Conservation (phyloP, 2,888 invertebrate genomes). For the Corbicula japonica region DNA sequence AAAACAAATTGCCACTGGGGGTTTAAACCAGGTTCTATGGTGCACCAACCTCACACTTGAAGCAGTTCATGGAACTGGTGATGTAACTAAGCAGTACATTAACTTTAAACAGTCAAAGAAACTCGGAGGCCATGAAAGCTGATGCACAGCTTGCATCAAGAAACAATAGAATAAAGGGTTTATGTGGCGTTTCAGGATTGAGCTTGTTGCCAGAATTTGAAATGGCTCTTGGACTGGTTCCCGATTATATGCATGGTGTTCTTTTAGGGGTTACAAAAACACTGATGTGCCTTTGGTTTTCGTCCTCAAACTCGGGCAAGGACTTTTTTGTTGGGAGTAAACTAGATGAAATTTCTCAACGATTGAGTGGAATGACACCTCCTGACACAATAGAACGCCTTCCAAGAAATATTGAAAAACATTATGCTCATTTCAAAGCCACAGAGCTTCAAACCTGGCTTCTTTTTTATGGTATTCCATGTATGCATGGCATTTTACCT, state of each 20-base stretch:
- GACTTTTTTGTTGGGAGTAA: slow-evolving; percentile 26
- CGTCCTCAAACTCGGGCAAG: slow-evolving; percentile 1
- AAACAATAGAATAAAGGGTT: slow-evolving; percentile 14
- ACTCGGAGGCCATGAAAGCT: slow-evolving; percentile 9
- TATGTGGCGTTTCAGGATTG: slow-evolving; percentile 8
- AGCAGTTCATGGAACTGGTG: too few relatives aligned
- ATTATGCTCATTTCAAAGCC: slow-evolving; percentile 43
- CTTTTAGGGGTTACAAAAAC: slow-evolving; percentile 22
- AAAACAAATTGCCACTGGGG: too few relatives aligned
- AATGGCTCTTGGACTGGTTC: slow-evolving; percentile 20
- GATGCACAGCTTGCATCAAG: slow-evolving; percentile 3
- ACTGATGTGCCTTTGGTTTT: slow-evolving; percentile 8
- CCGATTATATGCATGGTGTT: slow-evolving; percentile 41
- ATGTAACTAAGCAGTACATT: too few relatives aligned
- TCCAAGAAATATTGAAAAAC: slow-evolving; percentile 29
- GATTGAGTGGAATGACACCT: slow-evolving; percentile 8
- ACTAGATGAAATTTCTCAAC: slow-evolving; percentile 6
- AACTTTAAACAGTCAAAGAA: too few relatives aligned
- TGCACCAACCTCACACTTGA: too few relatives aligned
- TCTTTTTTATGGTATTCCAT: slow-evolving; percentile 34
- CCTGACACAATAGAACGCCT: slow-evolving; percentile 31
- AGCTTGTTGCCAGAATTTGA: slow-evolving; percentile 7
- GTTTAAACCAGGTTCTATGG: too few relatives aligned
- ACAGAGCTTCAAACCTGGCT: slow-evolving; percentile 42
- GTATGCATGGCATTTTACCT: slow-evolving; percentile 18